Percentiles rank a stretch among this genome's conserved stretches.
phyloP scores from a whole-genome alignment of 2,797 vertebrate genomes.

The Cetoscarus ocellatus region DNA sequence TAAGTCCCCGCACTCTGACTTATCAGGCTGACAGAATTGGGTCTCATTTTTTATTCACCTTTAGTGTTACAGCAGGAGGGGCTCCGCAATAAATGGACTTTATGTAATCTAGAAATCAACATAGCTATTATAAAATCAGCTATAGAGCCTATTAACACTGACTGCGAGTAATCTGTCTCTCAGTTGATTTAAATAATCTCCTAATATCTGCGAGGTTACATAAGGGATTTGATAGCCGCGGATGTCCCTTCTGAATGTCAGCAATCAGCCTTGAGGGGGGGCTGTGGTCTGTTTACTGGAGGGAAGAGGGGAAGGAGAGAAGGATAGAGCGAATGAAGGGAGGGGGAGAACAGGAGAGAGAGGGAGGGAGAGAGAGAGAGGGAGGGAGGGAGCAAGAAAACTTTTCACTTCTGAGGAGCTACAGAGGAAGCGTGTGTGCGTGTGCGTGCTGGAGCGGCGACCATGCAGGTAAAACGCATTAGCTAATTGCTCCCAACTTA shows the following conservation, averaged over 20 bases:
- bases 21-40: slow-evolving; percentile 55
- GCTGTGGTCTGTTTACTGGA: slow-evolving; percentile 89
- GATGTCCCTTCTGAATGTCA: slow-evolving; percentile 80
- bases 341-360: slow-evolving; percentile 69
- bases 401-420: slow-evolving; percentile 85
- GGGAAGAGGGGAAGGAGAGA: slow-evolving; percentile 80
- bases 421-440: slow-evolving; percentile 76
- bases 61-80: slow-evolving; percentile 37
- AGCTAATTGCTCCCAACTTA: slow-evolving; percentile 87
- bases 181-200: slow-evolving; percentile 47
- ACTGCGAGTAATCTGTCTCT: slow-evolving; percentile 10
- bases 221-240: slow-evolving; percentile 73
- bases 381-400: slow-evolving; percentile 83
- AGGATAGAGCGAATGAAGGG: slow-evolving; percentile 75
- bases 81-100: slow-evolving; percentile 22
- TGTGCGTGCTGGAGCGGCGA: slow-evolving; percentile 84
- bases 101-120: slow-evolving; percentile 10
- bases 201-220: slow-evolving; percentile 68
- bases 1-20: slow-evolving; percentile 53
- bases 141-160: neutral
- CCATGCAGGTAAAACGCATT: slow-evolving; percentile 88
- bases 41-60: slow-evolving; percentile 62
- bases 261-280: slow-evolving; percentile 87
- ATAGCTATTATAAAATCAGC: neutral
- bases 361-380: slow-evolving; percentile 65